phyloP scores from a whole-genome alignment of 64 coral and sea anemone genomes.

The Pocillopora verrucosa region DNA sequence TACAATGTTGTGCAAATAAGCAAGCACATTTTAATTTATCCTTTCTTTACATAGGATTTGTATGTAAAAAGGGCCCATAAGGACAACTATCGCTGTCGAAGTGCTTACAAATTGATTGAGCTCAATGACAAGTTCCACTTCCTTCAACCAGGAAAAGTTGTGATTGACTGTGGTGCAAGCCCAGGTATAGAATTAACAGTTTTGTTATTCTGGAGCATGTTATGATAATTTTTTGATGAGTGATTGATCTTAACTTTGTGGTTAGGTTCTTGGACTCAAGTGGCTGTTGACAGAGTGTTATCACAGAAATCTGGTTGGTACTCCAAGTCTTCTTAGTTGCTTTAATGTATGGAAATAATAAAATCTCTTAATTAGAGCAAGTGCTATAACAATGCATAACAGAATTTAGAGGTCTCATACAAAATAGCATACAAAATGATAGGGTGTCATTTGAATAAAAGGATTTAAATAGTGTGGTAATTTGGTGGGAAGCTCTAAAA shows the following conservation, averaged over 20 bases:
- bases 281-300: constrained; percentile 77
- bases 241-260: background rate
- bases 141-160: constrained; percentile 70
- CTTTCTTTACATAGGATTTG: constrained; percentile 55
- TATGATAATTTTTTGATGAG: background rate
- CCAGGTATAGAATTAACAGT: constrained; percentile 63
- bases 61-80: constrained; percentile 82
- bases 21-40: background rate
- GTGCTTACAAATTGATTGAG: constrained; percentile 95
- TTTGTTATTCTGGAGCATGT: too few relatives aligned
- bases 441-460: too few relatives aligned
- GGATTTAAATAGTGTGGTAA: too few relatives aligned
- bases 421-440: too few relatives aligned
- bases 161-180: constrained; percentile 94
- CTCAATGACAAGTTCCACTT: constrained; percentile 86
- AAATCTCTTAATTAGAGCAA: too few relatives aligned
- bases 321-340: background rate
- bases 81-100: constrained; percentile 80
- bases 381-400: too few relatives aligned
- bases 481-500: too few relatives aligned
- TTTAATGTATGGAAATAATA: background rate
- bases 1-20: background rate
- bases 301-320: constrained; percentile 25
- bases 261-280: constrained; percentile 93
- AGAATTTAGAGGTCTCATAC: too few relatives aligned